phyloP scores from a whole-genome alignment of 2,888 invertebrate genomes.

The Junonia oenone region DNA sequence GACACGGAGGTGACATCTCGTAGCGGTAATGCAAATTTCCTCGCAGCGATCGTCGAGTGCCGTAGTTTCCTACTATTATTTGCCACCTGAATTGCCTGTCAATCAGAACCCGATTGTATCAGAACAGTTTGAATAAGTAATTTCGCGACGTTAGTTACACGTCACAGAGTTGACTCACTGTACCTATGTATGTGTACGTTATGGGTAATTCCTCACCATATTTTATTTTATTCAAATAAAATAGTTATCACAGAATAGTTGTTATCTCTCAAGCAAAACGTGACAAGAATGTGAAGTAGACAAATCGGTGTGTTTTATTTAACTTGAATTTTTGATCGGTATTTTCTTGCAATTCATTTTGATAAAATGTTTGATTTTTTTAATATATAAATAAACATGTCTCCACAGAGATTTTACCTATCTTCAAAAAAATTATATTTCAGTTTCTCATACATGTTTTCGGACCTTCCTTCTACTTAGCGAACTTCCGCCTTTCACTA shows the following conservation, averaged over 20 bases:
- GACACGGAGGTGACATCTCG: constrained; percentile 46
- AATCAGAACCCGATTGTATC: constrained; percentile 42
- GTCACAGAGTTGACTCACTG: neutral
- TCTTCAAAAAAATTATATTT: neutral
- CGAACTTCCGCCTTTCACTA: neutral
- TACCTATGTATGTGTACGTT: neutral
- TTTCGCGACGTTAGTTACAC: neutral
- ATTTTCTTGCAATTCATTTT: no score
- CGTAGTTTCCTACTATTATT: constrained; percentile 53
- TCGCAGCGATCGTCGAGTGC: constrained; percentile 40
- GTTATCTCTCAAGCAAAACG: no score
- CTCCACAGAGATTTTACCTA: no score
- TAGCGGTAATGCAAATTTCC: constrained; percentile 46
- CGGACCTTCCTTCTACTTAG: neutral
- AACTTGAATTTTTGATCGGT: no score
- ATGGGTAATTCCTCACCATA: no score
- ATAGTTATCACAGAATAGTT: no score
- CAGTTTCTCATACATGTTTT: neutral
- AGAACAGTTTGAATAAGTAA: constrained; percentile 11
- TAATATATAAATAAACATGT: no score
- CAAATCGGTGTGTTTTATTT: no score
- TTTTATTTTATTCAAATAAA: no score
- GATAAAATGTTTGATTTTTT: no score
- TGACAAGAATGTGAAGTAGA: no score
- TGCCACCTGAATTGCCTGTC: constrained; percentile 55